These are phyloP conservation scores for Garra rufa DNA, from an alignment of 2,113 vertebrate genomes.

Conservation along the genomic window DNA sequence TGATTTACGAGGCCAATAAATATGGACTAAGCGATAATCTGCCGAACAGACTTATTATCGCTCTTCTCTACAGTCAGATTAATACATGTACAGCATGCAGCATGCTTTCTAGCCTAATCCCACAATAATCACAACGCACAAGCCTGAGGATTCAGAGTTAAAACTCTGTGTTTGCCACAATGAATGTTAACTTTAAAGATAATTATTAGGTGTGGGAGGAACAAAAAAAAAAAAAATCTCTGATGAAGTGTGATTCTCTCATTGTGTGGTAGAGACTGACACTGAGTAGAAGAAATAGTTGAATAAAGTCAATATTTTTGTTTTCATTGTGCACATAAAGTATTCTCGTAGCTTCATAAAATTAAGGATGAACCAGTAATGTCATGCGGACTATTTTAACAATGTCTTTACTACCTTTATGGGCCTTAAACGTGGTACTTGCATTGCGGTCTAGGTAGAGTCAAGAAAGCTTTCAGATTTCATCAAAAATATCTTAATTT, in stretches of 20 bases:
- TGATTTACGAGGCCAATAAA: conserved; percentile 57
- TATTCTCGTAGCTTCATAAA: too few species aligned
- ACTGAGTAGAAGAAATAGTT: too few species aligned
- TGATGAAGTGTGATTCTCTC: background rate
- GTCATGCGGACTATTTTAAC: too few species aligned
- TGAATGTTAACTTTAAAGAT: background rate
- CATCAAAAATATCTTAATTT: too few species aligned
- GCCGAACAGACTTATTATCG: conserved; percentile 30
- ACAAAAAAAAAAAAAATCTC: background rate
- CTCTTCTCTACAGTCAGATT: background rate
- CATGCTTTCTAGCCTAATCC: conserved; percentile 19
- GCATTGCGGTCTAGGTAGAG: too few species aligned
- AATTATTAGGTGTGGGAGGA: background rate
- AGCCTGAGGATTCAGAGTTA: conserved; percentile 1
- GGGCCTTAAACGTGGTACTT: too few species aligned
- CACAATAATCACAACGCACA: background rate
- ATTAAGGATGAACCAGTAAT: too few species aligned
- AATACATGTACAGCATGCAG: background rate
- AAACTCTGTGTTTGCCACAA: background rate
- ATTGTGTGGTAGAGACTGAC: too few species aligned
- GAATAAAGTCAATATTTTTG: too few species aligned
- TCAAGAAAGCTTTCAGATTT: too few species aligned
- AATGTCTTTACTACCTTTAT: too few species aligned
- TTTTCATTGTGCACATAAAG: too few species aligned
- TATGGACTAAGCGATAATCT: conserved; percentile 39